Percentiles rank a stretch among this genome's conserved stretches.
phyloP scores from a whole-genome alignment of 1,140 invertebrate species.

The Zaprionus gabonicus region DNA sequence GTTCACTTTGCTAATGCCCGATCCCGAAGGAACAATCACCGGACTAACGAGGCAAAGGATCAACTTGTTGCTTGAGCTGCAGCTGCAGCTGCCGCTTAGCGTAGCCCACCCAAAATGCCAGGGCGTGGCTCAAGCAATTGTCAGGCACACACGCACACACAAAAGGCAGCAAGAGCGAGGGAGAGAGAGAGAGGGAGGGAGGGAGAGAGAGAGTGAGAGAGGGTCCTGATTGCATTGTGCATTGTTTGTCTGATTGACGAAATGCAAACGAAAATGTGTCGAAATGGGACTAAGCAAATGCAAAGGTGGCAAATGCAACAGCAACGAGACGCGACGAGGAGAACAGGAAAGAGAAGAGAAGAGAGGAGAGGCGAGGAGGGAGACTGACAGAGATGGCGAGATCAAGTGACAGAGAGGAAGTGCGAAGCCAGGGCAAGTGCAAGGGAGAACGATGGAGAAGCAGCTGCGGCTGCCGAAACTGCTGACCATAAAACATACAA shows the following conservation, averaged over 20 bases:
- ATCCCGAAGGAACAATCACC: conserved; percentile 25
- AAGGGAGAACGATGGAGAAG: conserved; percentile 19
- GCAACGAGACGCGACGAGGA: conserved; percentile 15
- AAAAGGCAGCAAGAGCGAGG: conserved; percentile 4
- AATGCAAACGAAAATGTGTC: conserved; percentile 83
- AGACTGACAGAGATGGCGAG: conserved; percentile 12
- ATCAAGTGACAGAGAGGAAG: conserved; percentile 11
- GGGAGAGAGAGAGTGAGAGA: conserved; percentile 16
- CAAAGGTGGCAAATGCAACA: conserved; percentile 61
- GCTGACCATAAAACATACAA: conserved; percentile 57
- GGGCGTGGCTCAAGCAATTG: conserved; percentile 71
- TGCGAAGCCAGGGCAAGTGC: not conserved
- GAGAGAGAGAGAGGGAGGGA: conserved; percentile 16
- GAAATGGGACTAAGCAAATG: conserved; percentile 81
- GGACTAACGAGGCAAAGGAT: not conserved
- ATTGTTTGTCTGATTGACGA: conserved; percentile 82
- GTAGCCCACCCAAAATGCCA: conserved; percentile 66
- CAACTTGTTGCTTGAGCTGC: conserved; percentile 46
- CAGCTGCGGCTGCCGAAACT: conserved; percentile 26
- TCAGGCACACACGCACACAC: conserved; percentile 27
- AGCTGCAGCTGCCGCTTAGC: conserved; percentile 44
- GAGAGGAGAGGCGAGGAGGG: not conserved
- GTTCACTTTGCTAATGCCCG: not conserved
- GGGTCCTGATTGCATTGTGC: conserved; percentile 68
- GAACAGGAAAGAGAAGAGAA: not conserved